Base-by-base conservation (phyloP, 2,888 invertebrate species). In the Noctua pronuba region DNA sequence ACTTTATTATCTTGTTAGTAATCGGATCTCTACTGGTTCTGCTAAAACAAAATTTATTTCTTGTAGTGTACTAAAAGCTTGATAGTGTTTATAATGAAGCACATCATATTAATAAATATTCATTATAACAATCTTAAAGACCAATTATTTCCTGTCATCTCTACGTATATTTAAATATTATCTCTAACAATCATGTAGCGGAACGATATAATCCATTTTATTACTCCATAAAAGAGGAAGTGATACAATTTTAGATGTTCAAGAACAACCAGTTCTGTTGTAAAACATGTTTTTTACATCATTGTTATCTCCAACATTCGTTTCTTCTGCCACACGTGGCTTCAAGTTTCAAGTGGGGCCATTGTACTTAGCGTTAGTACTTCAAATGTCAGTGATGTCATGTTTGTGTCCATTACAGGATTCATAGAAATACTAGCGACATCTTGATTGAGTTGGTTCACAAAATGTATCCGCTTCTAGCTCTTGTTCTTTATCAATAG, bases 341-440 rank as follows among this genome's bases (percentile, higher is more conserved):
- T 62, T 68, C 24, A 64, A 69, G n/a, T 75, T 68, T 60, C 21
- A 68, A 83, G 18, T 60, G 75, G 38, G 71, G 68, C 41, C 65
- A 69, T 79, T 79, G 79, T 72, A 60, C 82, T 83, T 31, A 21
- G 31, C 24, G 62, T 78, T 55, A 16, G 46, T 73, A 64, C 38
- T 82, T 66, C 16, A 58, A 64, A 49, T n/a, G 31, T 52, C 21
- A n/a, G 46, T 83, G 64, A 79, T 49, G 83, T 74, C 73, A 83
- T 72, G 16, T 72, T 55, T 52, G 46, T 31, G 44, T 60, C 49
- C 44, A 68, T 78, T 71, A 55, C 38, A 64, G 35, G 52, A 77
- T 77, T 82, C 71, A 73, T 65, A 72, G 64, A 82, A 82, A 35
- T 75, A 24, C 10, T 69, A 68, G 67, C 52, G 28, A 41, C 16